Evolutionary conservation across 2,113 vertebrate genomes (phyloP).

Genomic region (Rhynchomys soricoides): DNA sequence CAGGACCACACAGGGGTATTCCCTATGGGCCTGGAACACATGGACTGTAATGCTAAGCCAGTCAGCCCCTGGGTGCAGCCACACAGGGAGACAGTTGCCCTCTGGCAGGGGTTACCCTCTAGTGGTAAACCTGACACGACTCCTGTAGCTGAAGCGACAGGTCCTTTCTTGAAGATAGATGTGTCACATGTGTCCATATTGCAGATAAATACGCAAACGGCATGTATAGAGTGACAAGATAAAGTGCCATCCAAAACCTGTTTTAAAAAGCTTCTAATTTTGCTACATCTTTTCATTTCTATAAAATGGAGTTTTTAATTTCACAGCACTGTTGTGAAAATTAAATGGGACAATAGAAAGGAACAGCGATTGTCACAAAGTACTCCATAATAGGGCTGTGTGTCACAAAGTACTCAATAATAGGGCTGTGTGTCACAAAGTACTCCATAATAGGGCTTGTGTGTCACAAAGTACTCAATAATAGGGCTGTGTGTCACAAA

Average conservation of each 20-base stretch:
- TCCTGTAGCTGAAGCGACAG: neutral
- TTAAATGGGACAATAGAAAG: neutral
- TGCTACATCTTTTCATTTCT: neutral
- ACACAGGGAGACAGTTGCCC: too few species aligned
- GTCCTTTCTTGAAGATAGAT: neutral
- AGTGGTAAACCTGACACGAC: neutral
- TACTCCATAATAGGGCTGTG: too few species aligned
- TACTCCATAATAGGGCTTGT: neutral
- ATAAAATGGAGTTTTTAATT: neutral
- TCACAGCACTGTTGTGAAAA: neutral
- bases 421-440: too few species aligned
- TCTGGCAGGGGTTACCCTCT: neutral
- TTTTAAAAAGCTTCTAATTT: slow-evolving; percentile 12
- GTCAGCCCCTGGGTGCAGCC: neutral
- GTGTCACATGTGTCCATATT: neutral
- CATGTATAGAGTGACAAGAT: neutral
- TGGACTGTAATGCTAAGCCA: neutral
- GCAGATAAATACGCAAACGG: neutral
- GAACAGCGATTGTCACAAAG: neutral
- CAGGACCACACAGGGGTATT: neutral
- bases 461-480: neutral
- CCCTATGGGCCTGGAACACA: neutral
- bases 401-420: too few species aligned
- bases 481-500: too few species aligned
- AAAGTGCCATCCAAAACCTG: neutral